phyloP scores from a whole-genome alignment of 2,113 vertebrate species.

The Mirounga angustirostris region DNA sequence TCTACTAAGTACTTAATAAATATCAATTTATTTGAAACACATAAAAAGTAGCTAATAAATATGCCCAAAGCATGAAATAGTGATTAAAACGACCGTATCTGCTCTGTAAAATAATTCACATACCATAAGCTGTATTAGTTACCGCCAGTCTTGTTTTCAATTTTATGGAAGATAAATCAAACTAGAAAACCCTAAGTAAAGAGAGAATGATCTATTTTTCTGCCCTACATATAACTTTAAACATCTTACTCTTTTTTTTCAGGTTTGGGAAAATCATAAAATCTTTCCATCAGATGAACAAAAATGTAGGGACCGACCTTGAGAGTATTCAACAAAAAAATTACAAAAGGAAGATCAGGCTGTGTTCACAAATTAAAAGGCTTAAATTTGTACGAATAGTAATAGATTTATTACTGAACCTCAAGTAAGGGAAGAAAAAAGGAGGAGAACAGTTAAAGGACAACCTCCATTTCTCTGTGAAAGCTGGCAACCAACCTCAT shows the following conservation, averaged over 20 bases:
- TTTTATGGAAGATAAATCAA: conserved; percentile 7
- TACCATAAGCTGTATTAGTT: background rate
- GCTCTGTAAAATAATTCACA: background rate
- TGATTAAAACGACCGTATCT: background rate
- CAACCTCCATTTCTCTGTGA: conserved; percentile 66
- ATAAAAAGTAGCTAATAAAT: conserved; percentile 4
- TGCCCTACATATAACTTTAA: background rate
- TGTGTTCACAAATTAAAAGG: conserved; percentile 60
- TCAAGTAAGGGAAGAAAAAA: conserved; percentile 54
- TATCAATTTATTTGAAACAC: background rate
- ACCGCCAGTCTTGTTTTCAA: background rate
- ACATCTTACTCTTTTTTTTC: background rate
- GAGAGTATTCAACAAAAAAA: background rate
- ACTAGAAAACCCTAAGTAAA: background rate
- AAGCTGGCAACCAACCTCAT: conserved; percentile 70
- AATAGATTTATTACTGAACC: conserved; percentile 33
- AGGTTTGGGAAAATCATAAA: background rate
- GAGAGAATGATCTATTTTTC: background rate
- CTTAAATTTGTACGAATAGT: conserved; percentile 57
- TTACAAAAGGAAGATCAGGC: background rate
- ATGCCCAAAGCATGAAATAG: background rate
- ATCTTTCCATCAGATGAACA: background rate
- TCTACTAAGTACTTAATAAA: background rate
- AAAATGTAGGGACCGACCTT: background rate
- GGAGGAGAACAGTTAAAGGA: background rate